Evolutionary conservation across 2,113 vertebrate species (phyloP).

Genomic region (Plecturocebus donacophilus): DNA sequence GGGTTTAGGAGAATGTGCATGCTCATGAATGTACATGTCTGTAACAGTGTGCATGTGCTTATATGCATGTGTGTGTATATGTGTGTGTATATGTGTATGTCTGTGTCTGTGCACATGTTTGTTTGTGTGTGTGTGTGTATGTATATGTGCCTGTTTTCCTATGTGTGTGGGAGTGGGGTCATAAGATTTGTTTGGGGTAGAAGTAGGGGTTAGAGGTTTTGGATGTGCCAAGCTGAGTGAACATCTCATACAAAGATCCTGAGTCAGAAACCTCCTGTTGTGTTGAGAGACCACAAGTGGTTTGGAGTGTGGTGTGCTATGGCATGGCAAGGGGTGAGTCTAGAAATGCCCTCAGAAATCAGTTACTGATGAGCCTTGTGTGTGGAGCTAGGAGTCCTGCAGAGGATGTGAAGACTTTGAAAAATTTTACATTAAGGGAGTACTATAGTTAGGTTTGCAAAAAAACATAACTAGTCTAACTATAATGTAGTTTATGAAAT

Average conservation of each 20-base stretch:
- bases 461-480: not conserved
- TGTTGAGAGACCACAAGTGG: not conserved
- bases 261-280: not conserved
- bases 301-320: not conserved
- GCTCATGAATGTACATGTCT: not conserved
- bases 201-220: not conserved
- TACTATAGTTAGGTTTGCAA: not conserved
- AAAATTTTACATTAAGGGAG: not conserved
- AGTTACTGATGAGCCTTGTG: not conserved
- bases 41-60: not conserved
- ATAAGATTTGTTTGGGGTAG: not conserved
- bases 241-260: not conserved
- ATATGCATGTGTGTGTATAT: not conserved
- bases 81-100: not conserved
- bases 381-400: not conserved
- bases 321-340: not conserved
- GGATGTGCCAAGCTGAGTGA: not conserved
- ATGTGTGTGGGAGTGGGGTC: not conserved
- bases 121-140: not conserved
- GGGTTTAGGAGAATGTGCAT: not conserved
- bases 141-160: not conserved
- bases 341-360: not conserved
- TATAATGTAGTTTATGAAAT: not conserved
- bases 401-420: not conserved
- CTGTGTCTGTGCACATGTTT: not conserved